phyloP scores from a whole-genome alignment of 2,888 invertebrate genomes.

The Noctuana brunneofusca region DNA sequence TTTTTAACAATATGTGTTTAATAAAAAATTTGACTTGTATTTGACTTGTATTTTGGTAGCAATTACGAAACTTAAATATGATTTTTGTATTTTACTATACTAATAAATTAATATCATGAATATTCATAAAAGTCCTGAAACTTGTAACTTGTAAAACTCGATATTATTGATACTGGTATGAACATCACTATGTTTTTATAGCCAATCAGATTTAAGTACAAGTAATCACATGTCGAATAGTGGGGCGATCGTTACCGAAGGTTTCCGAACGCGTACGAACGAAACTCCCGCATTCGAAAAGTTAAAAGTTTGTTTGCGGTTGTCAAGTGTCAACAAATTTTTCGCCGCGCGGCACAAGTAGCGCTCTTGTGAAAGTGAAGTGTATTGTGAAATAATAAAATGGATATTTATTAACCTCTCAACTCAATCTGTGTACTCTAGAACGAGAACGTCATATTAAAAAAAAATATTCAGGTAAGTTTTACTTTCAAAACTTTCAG shows the following conservation, averaged over 20 bases:
- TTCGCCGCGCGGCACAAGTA: slow-evolving; percentile 48
- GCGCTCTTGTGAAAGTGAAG: slow-evolving; percentile 65
- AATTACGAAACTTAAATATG: too few relatives aligned
- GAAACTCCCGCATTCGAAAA: slow-evolving; percentile 15
- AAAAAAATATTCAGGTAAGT: slow-evolving; percentile 57
- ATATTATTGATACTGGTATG: not conserved
- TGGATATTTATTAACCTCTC: slow-evolving; percentile 60
- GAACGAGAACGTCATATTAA: slow-evolving; percentile 4
- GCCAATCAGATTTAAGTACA: slow-evolving; percentile 23
- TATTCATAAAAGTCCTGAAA: too few relatives aligned
- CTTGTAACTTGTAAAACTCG: too few relatives aligned
- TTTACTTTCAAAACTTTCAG: slow-evolving; percentile 37
- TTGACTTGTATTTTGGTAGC: too few relatives aligned
- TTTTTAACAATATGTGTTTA: too few relatives aligned
- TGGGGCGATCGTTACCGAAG: slow-evolving; percentile 19
- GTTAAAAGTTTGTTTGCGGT: slow-evolving; percentile 21
- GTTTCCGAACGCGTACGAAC: slow-evolving; percentile 40
- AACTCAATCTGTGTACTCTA: slow-evolving; percentile 46
- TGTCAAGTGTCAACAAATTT: slow-evolving; percentile 52
- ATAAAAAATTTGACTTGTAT: too few relatives aligned
- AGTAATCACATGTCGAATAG: slow-evolving; percentile 36
- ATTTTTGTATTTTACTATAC: too few relatives aligned
- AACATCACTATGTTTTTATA: slow-evolving; percentile 16
- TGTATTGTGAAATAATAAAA: slow-evolving; percentile 65
- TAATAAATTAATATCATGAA: too few relatives aligned